Conservation (phyloP, 2,797 vertebrate genomes). For the Furcifer pardalis region DNA sequence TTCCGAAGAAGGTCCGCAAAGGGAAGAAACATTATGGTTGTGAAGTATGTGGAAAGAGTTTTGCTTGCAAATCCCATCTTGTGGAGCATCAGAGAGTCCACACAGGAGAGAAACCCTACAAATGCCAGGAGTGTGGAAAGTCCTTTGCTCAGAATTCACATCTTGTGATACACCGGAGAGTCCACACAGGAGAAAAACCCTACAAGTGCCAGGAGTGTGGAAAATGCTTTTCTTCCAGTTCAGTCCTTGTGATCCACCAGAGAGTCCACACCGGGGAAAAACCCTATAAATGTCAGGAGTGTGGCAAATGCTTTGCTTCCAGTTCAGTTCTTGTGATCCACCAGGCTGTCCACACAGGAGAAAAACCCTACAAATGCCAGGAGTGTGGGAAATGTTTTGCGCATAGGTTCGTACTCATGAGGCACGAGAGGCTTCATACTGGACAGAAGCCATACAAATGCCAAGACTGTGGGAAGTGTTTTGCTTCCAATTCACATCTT, state of each 20-base stretch:
- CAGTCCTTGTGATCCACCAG: slow-evolving; percentile 58
- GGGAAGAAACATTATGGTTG: background rate
- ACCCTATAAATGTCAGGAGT: slow-evolving; percentile 50
- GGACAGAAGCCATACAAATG: slow-evolving; percentile 45
- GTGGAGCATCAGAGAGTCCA: background rate
- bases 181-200: slow-evolving; percentile 64
- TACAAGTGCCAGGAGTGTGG: slow-evolving; percentile 61
- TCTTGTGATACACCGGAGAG: slow-evolving; percentile 59
- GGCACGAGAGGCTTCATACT: slow-evolving; percentile 55
- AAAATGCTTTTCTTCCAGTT: slow-evolving; percentile 60
- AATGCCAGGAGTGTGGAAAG: slow-evolving; percentile 35
- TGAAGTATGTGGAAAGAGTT: background rate
- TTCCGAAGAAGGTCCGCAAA: too few species aligned
- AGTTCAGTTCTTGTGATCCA: slow-evolving; percentile 55
- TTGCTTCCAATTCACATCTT: slow-evolving; percentile 9
- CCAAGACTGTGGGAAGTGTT: slow-evolving; percentile 24
- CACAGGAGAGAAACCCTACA: slow-evolving; percentile 30
- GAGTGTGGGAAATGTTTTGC: slow-evolving; percentile 61
- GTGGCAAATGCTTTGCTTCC: slow-evolving; percentile 62
- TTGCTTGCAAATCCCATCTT: background rate
- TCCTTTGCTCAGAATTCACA: slow-evolving; percentile 47
- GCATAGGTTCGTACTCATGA: slow-evolving; percentile 52
- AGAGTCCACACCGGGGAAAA: slow-evolving; percentile 63
- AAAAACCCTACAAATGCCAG: slow-evolving; percentile 53
- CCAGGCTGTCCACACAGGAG: slow-evolving; percentile 59